phyloP scores from a whole-genome alignment of 2,888 invertebrate species.

The Nemurella pictetii region DNA sequence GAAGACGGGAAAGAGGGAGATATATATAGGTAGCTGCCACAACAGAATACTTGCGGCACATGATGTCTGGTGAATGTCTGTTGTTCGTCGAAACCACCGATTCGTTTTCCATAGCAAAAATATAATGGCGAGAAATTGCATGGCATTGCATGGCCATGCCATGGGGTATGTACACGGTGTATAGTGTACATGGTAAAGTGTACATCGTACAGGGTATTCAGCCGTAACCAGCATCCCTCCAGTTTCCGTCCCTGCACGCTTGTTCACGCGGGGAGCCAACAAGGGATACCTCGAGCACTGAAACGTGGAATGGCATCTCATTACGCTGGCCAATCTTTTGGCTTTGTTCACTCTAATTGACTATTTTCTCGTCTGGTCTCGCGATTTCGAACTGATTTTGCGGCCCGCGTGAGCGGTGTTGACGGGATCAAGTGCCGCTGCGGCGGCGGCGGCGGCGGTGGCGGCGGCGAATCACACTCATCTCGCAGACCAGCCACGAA shows the following conservation, averaged over 20 bases:
- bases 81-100: not conserved
- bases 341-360: conserved; percentile 38
- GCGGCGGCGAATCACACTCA: not conserved
- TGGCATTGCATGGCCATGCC: not conserved
- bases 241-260: not conserved
- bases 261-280: not conserved
- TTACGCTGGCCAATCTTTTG: conserved; percentile 33
- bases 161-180: no score
- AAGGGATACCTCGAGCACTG: not conserved
- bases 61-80: not conserved
- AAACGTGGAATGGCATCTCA: conserved; percentile 32
- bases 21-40: conserved; percentile 39
- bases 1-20: conserved; percentile 28
- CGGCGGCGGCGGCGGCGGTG: no score
- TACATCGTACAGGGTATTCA: no score
- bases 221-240: not conserved
- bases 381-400: no score
- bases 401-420: no score
- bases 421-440: no score
- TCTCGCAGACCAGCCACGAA: not conserved
- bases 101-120: not conserved
- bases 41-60: conserved; percentile 36
- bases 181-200: no score
- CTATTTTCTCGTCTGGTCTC: conserved; percentile 35
- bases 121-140: not conserved